Evolutionary conservation across 2,888 invertebrate species (phyloP), one percentile per base, ranked within the genome.

Genomic region (Hecatera dysodea): DNA sequence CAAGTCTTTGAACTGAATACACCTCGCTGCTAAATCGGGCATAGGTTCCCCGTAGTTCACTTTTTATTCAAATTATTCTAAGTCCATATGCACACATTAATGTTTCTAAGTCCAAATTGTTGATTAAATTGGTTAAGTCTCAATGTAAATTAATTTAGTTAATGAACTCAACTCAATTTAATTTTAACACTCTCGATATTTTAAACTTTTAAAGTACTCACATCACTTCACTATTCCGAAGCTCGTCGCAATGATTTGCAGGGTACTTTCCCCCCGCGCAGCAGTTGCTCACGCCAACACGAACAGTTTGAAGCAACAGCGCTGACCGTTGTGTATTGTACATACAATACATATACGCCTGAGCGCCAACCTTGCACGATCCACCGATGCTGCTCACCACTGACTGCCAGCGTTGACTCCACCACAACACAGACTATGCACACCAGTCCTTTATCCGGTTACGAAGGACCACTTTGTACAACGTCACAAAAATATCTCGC

Each of bases 171-270:
- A 36, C 7, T 42, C 2, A 17, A 17, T 42, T 8, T 42, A 42
- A 2, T 42, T 15, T 2, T 42, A 15, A 11, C 12, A 4, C 15
- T 15, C 12, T 1, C 46, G 42, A 59, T 44, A 59, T 59, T 42
- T 22, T 48, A 50, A 62, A 48, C 52, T 39, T 53, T 63, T 53
- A 63, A 52, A 19, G 27, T 3, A 27, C 53, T 29, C 52, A 36
- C 19, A n/a, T 22, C 42, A 55, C 55, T 55, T 27, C 64, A 64
- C 64, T 33, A 33, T 29, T 27, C 27, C 22, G 39, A 33, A 65
- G 55, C 55, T 65, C 33, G 33, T 46, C 63, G 52, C 2, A 17
- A 53, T 55, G 44, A 56, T 65, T 56, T 65, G 65, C 44, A 24
- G 44, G 29, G 19, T 29, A 24, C 44, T 53, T 17, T n/a, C 36